phyloP scores from a whole-genome alignment of 2,113 vertebrate species.

The Scatophagus argus region DNA sequence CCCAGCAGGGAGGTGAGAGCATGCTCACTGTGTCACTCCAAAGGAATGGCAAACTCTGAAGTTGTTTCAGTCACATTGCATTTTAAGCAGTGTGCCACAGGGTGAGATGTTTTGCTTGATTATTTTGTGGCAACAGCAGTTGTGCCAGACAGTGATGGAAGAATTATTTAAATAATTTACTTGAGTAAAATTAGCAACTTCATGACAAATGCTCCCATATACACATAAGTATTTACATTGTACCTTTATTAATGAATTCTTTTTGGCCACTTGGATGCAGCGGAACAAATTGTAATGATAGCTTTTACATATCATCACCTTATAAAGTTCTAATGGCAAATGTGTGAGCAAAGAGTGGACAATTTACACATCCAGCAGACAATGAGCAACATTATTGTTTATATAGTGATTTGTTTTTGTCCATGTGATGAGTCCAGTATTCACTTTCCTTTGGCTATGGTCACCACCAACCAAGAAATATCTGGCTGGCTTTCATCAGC shows the following conservation, averaged over 20 bases:
- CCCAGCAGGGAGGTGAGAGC: conserved; percentile 93
- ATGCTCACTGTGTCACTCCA: neutral
- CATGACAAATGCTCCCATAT: neutral
- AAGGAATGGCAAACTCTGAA: neutral
- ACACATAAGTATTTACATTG: neutral
- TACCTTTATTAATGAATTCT: neutral
- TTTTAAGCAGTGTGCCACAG: neutral
- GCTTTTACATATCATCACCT: neutral
- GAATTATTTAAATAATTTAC: neutral
- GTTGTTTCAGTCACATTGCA: neutral
- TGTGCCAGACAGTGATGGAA: neutral
- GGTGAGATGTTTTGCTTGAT: neutral
- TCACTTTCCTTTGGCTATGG: neutral
- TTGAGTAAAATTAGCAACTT: neutral
- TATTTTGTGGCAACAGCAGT: neutral
- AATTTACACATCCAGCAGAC: neutral
- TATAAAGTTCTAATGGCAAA: neutral
- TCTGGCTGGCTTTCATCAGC: no score
- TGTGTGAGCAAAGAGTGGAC: neutral
- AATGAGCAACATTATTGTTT: neutral
- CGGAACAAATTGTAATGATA: neutral
- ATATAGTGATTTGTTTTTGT: neutral
- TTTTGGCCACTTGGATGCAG: neutral
- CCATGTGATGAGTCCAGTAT: neutral
- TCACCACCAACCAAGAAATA: no score